Evolutionary conservation across 1,140 invertebrate species (phyloP).

Genomic region (Heliconius himera): DNA sequence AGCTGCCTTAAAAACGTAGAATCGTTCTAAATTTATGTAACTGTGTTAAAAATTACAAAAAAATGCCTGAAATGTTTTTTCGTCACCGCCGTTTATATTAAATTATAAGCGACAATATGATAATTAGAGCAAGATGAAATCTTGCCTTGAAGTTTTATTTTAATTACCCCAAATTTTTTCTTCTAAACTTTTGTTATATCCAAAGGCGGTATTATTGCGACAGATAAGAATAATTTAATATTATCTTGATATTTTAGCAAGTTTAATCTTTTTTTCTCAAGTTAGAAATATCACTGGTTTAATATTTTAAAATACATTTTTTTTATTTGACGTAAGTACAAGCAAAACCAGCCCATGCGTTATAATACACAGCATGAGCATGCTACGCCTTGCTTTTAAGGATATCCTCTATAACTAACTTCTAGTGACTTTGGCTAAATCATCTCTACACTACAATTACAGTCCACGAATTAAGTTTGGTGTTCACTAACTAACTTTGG

Average conservation of each 20-base stretch:
- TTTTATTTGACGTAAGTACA: too few relatives aligned
- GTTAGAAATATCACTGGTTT: too few relatives aligned
- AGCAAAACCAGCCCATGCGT: too few relatives aligned
- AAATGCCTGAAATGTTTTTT: neutral
- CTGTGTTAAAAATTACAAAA: neutral
- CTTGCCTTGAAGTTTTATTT: neutral
- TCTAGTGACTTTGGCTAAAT: too few relatives aligned
- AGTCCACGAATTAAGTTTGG: too few relatives aligned
- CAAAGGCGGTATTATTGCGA: neutral
- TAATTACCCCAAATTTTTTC: neutral
- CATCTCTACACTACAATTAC: too few relatives aligned
- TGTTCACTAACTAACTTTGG: too few relatives aligned
- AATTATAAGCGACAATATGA: slow-evolving; percentile 4
- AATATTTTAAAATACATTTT: too few relatives aligned
- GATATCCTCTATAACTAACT: too few relatives aligned
- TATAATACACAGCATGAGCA: too few relatives aligned
- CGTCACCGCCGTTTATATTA: neutral
- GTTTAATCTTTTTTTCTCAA: neutral
- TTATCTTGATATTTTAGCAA: neutral
- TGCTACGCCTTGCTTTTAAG: too few relatives aligned
- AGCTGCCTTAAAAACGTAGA: neutral
- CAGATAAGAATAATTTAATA: slow-evolving; percentile 3
- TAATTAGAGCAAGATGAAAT: slow-evolving; percentile 5
- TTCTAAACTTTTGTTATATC: neutral
- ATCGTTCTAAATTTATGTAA: neutral